These are phyloP conservation scores for Chaenodraco wilsoni DNA, from an alignment of 2,797 vertebrate genomes.

Conservation along the genomic window DNA sequence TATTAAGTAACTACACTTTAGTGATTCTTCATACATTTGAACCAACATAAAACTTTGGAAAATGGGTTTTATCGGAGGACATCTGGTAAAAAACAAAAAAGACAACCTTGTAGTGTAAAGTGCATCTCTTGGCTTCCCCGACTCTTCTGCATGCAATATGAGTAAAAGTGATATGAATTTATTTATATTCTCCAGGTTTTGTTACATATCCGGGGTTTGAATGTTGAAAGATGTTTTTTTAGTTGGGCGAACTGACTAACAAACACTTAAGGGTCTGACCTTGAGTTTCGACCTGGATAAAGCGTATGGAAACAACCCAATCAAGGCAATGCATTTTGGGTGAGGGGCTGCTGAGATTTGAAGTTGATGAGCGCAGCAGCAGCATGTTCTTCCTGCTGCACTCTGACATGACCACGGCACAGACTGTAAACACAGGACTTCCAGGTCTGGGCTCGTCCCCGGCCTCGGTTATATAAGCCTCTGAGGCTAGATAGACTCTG, in stretches of 20 bases:
- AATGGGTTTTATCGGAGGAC: not conserved
- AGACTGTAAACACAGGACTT: constrained; percentile 77
- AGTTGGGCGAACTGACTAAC: not conserved
- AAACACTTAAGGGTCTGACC: not conserved
- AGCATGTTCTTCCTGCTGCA: constrained; percentile 50
- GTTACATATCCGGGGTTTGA: not conserved
- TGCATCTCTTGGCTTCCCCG: not conserved
- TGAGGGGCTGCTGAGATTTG: constrained; percentile 33
- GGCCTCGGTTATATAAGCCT: constrained; percentile 59
- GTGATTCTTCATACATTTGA: too few species aligned
- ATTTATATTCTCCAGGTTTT: not conserved
- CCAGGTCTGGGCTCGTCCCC: constrained; percentile 66
- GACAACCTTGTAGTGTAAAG: too few species aligned
- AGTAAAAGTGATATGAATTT: too few species aligned
- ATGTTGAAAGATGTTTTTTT: not conserved
- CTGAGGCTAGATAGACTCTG: constrained; percentile 33
- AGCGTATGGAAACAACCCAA: not conserved
- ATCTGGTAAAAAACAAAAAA: too few species aligned
- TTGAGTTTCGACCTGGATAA: not conserved
- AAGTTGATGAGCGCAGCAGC: constrained; percentile 38
- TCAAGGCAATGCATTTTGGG: not conserved
- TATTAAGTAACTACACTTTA: not conserved
- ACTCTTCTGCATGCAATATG: not conserved
- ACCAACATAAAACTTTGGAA: not conserved
- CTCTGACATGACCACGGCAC: constrained; percentile 49